A percentile compares a stretch with the other conserved stretches of the same genome.
These are phyloP conservation scores for Drosophila melanogaster DNA, from an alignment of 1,140 invertebrate genomes.

Conservation along the genomic window DNA sequence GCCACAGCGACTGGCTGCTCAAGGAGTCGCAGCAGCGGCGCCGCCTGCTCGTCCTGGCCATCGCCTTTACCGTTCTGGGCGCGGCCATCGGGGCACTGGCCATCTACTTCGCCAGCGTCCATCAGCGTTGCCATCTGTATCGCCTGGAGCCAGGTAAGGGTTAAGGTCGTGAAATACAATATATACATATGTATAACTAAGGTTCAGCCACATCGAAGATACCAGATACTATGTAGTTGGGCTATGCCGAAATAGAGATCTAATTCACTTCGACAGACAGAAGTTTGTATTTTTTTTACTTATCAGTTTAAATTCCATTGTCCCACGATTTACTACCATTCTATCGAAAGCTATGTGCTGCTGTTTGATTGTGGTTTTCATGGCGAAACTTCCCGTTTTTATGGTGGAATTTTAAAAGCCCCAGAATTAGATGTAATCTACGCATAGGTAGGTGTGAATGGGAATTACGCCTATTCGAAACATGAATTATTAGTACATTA, in stretches of 20 bases:
- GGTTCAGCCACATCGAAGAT: too few relatives aligned
- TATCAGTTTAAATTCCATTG: background rate
- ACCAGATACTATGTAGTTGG: too few relatives aligned
- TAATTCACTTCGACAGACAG: too few relatives aligned
- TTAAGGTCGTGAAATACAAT: background rate
- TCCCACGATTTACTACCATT: background rate
- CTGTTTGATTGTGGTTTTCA: background rate
- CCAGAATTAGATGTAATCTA: background rate
- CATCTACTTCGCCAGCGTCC: constrained; percentile 79
- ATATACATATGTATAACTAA: too few relatives aligned
- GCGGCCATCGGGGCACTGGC: constrained; percentile 81
- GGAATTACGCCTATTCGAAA: background rate
- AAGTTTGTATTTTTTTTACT: too few relatives aligned
- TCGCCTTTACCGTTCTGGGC: constrained; percentile 78
- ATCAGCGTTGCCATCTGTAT: constrained; percentile 67
- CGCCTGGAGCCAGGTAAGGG: constrained; percentile 60
- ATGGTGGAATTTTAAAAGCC: background rate
- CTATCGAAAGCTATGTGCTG: background rate
- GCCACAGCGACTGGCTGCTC: constrained; percentile 71
- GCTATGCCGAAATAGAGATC: too few relatives aligned
- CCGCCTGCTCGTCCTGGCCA: constrained; percentile 71
- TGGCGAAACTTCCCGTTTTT: background rate
- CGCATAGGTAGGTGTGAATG: background rate
- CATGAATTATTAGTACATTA: constrained; percentile 19
- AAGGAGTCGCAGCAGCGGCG: constrained; percentile 76